These are phyloP conservation scores for Drosophila subquinaria DNA, from an alignment of 2,888 invertebrate species.

Conservation along the genomic window DNA sequence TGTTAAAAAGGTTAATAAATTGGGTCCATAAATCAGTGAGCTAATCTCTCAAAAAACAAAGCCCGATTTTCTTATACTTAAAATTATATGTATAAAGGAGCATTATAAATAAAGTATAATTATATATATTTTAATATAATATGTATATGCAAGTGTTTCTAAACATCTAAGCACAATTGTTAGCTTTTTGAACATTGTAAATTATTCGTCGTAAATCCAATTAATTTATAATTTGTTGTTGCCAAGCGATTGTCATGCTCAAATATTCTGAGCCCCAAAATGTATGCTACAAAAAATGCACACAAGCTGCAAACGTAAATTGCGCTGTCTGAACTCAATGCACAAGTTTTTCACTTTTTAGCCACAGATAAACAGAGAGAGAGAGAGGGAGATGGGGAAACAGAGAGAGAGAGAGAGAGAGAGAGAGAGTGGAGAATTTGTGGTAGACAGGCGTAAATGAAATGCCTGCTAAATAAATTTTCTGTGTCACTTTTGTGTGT, in stretches of 20 bases:
- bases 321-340: constrained; percentile 33
- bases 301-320: constrained; percentile 18
- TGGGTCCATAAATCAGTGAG: no score
- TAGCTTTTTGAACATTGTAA: background rate
- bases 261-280: constrained; percentile 35
- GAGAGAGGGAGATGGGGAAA: background rate
- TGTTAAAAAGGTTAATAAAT: no score
- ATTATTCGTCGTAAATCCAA: constrained; percentile 13
- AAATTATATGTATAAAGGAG: no score
- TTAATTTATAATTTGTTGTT: constrained; percentile 36
- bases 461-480: constrained; percentile 72
- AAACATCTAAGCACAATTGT: background rate
- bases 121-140: background rate
- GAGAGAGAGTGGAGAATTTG: background rate
- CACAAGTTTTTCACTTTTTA: constrained; percentile 30
- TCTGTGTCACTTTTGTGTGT: constrained; percentile 67
- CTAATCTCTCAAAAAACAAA: no score
- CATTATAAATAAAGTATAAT: no score
- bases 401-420: background rate
- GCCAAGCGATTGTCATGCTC: constrained; percentile 23
- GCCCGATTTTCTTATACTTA: no score
- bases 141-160: background rate
- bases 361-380: constrained; percentile 34
- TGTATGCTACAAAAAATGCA: constrained; percentile 43
- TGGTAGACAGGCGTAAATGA: constrained; percentile 45